Evolutionary conservation across 30 jellyfish, hydroid and myxozoan genomes (phyloP).

Genomic region (Turritopsis dohrnii): DNA sequence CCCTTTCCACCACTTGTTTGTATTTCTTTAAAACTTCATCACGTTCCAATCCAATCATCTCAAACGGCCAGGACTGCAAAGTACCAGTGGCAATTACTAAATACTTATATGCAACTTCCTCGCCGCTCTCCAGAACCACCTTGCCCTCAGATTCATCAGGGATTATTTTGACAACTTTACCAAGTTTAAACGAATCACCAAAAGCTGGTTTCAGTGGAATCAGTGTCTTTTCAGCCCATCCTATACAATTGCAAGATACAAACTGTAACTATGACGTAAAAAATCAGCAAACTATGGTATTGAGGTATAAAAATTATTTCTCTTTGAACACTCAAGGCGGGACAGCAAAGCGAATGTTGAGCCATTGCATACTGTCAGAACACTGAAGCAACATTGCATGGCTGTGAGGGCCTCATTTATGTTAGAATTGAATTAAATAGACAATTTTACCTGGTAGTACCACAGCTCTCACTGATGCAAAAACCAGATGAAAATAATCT

Average conservation of each 20-base stretch:
- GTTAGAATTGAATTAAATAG: too few relatives aligned
- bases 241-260: too few relatives aligned
- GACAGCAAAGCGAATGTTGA: too few relatives aligned
- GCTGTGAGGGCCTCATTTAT: too few relatives aligned
- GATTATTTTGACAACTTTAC: not conserved
- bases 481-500: not conserved
- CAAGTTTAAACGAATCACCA: slow-evolving; percentile 1
- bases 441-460: slow-evolving; percentile 9
- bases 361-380: too few relatives aligned
- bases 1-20: not conserved
- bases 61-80: not conserved
- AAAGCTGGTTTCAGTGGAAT: slow-evolving; percentile 12
- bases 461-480: slow-evolving; percentile 9
- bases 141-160: slow-evolving; percentile 7
- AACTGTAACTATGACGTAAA: too few relatives aligned
- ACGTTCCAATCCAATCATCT: not conserved
- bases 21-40: not conserved
- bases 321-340: too few relatives aligned
- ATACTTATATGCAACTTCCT: not conserved
- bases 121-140: slow-evolving; percentile 8
- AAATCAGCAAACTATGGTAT: too few relatives aligned
- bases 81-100: slow-evolving; percentile 12
- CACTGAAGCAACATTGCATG: too few relatives aligned
- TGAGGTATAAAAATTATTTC: too few relatives aligned
- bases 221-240: slow-evolving; percentile 10